Base-by-base conservation (phyloP, 2,888 invertebrate genomes). In the Petrolisthes cinctipes region DNA sequence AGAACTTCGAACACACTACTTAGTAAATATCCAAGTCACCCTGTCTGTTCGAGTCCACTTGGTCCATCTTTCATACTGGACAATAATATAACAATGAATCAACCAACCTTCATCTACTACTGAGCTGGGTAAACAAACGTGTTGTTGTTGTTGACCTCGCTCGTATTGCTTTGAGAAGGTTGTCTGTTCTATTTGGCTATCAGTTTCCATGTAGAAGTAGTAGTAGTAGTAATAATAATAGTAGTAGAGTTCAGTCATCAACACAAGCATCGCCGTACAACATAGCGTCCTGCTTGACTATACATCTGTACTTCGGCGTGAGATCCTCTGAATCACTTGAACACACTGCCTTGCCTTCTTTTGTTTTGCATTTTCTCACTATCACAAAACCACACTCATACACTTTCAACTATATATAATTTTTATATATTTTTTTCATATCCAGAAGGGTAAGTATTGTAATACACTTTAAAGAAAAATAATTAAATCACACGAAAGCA, bases 321-420 rank as follows among this genome's bases (percentile, higher is more conserved):
- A 71, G 71, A 71, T 71, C 71, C 71, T 71, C 71, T 71, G n/a
- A 71, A 71, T 71, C 71, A 71, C 71, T 71, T 20, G 20, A 71
- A 71, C 71, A 71, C 71, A 71, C 71, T 71, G 71, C 71, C 71
- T n/a, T 71, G 71, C 71, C 71, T 71, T 37, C 37, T 37, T 37
- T 14, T 61, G 61, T 61, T 14, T 61, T 61, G 9, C 9, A 9
- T 61, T 17, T 61, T 71, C 20, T n/a, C 14, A n/a, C 71, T 71
- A 71, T 71, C 71, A 71, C 71, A 71, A n/a, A 37, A 71, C 71
- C 71, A 71, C 71, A 71, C 71, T 37, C 37, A 71, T n/a, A 71
- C 20, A 6, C 14, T 71, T 11, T 71, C n/a, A n/a, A 71, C 71
- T n/a, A 61, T 9, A 71, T 71, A 71, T 71, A 71, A 71, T 71